Evolutionary conservation across 2,113 vertebrate species (phyloP).

Genomic region (Heterotilapia buettikoferi): DNA sequence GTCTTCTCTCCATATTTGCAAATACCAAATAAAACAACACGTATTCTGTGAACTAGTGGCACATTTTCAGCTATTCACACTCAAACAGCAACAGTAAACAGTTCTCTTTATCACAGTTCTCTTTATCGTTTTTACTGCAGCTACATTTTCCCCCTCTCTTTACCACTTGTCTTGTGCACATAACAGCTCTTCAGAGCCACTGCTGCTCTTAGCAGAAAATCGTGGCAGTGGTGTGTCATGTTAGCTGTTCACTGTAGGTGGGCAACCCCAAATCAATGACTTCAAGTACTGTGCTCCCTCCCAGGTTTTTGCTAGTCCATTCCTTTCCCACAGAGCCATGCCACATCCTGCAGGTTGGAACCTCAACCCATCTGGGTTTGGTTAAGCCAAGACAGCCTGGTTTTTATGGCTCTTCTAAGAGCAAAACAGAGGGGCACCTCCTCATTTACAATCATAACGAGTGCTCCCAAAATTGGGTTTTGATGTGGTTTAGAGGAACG

Average conservation of each 20-base stretch:
- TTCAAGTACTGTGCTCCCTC: slow-evolving; percentile 8
- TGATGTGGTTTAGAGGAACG: slow-evolving; percentile 42
- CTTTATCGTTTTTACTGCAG: not conserved
- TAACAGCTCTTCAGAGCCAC: not conserved
- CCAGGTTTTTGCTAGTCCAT: slow-evolving; percentile 24
- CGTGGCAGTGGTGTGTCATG: not conserved
- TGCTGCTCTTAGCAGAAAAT: not conserved
- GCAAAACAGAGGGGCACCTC: slow-evolving; percentile 50
- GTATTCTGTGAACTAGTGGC: not conserved
- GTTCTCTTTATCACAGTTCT: not conserved
- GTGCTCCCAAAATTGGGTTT: slow-evolving; percentile 17
- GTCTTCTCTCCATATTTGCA: not conserved
- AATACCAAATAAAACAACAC: not conserved
- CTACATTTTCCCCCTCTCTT: not conserved
- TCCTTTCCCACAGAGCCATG: slow-evolving; percentile 19
- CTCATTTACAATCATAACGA: slow-evolving; percentile 40
- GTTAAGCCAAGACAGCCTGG: slow-evolving; percentile 55
- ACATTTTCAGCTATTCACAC: slow-evolving; percentile 1
- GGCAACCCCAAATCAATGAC: slow-evolving; percentile 38
- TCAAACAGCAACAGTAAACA: not conserved
- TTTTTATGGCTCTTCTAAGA: no score
- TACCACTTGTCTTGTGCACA: not conserved
- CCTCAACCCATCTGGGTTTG: slow-evolving; percentile 60
- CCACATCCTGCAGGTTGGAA: slow-evolving; percentile 66
- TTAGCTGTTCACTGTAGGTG: slow-evolving; percentile 45